Conservation (phyloP, 2,888 invertebrate genomes). For the Galerucella calmariensis region DNA sequence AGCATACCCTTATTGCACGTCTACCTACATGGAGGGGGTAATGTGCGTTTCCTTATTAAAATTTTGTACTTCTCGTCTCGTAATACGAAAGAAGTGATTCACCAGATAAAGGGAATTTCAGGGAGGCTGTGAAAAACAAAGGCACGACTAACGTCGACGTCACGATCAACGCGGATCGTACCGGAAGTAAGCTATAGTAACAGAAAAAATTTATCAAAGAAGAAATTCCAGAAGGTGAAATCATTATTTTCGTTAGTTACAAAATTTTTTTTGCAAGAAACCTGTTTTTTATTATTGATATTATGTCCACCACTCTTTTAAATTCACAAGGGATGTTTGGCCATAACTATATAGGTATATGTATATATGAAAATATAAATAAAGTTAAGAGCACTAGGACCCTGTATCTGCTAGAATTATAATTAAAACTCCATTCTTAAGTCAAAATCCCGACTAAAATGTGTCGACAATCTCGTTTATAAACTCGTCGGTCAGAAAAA, state of each 20-base stretch:
- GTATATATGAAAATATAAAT: too few relatives aligned
- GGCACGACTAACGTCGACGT: slow-evolving; percentile 48
- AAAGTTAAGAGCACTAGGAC: too few relatives aligned
- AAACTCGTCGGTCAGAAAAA: slow-evolving; percentile 17
- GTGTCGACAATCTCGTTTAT: slow-evolving; percentile 7
- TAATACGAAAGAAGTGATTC: slow-evolving; percentile 65
- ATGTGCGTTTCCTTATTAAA: slow-evolving; percentile 60
- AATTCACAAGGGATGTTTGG: too few relatives aligned
- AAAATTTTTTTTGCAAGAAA: not conserved
- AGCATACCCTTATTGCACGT: too few relatives aligned
- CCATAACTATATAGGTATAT: too few relatives aligned
- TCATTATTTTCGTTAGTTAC: not conserved
- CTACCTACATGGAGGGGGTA: not conserved
- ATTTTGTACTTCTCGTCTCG: slow-evolving; percentile 61
- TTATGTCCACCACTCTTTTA: too few relatives aligned
- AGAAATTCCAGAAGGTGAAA: not conserved
- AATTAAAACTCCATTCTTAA: not conserved
- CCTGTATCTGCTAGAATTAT: too few relatives aligned
- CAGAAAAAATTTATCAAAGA: not conserved
- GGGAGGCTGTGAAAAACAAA: slow-evolving; percentile 63
- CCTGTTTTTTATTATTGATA: too few relatives aligned
- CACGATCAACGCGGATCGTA: not conserved
- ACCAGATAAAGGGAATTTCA: slow-evolving; percentile 66
- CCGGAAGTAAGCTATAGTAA: not conserved
- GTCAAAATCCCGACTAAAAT: not conserved